These are phyloP conservation scores for Drosophila equinoxialis DNA, from an alignment of 1,140 invertebrate genomes.

Conservation along the genomic window DNA sequence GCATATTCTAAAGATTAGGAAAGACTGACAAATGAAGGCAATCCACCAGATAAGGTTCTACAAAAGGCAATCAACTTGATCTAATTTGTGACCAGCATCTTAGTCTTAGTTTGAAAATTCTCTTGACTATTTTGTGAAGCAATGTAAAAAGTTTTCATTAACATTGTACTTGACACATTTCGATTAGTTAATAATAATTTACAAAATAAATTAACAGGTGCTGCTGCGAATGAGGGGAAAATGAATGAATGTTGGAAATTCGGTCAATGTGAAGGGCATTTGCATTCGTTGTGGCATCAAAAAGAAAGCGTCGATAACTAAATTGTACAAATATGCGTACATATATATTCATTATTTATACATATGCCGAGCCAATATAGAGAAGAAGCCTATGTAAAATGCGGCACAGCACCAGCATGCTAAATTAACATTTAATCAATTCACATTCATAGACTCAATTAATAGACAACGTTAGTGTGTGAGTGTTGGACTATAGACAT, in stretches of 20 bases:
- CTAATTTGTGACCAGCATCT: not conserved
- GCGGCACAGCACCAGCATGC: conserved; percentile 39
- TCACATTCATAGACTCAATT: conserved; percentile 52
- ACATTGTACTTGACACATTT: conserved; percentile 10
- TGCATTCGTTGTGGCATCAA: conserved; percentile 4
- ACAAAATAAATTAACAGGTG: conserved; percentile 8
- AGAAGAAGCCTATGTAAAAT: conserved; percentile 4
- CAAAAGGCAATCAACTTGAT: conserved; percentile 1
- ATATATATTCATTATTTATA: too few relatives aligned
- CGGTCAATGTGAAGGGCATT: conserved; percentile 54
- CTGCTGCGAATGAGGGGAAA: not conserved
- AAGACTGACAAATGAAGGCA: not conserved
- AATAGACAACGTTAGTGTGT: conserved; percentile 29
- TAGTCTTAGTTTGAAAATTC: not conserved
- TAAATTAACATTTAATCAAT: conserved; percentile 74
- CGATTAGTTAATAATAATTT: conserved; percentile 14
- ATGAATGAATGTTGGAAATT: conserved; percentile 6
- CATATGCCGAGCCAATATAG: not conserved
- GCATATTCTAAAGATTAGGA: conserved; percentile 14
- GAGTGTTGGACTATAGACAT: conserved; percentile 7
- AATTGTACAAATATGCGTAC: not conserved
- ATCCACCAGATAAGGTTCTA: conserved; percentile 1
- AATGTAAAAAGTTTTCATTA: not conserved
- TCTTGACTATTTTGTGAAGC: not conserved
- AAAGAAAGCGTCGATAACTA: conserved; percentile 11